These are phyloP conservation scores for Xylophagus ater DNA, from an alignment of 2,888 invertebrate species.

Conservation along the genomic window DNA sequence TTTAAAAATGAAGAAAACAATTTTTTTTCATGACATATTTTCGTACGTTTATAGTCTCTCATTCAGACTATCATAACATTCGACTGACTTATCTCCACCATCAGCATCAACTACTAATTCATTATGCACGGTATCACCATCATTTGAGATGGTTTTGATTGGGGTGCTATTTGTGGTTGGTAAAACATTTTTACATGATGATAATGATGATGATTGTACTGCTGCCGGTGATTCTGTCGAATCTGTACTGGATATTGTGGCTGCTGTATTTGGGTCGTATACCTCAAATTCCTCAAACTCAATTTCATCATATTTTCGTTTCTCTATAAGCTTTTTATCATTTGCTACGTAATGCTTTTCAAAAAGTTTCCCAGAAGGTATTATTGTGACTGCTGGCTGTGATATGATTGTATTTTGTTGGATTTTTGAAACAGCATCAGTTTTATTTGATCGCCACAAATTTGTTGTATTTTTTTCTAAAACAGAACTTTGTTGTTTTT, in stretches of 20 bases:
- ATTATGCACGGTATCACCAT: no score
- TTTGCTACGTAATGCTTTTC: constrained; percentile 53
- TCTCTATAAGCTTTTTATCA: constrained; percentile 48
- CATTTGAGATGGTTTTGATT: no score
- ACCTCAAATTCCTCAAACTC: constrained; percentile 75
- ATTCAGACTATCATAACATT: constrained; percentile 49
- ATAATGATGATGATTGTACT: no score
- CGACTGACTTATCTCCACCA: no score
- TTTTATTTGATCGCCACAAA: constrained; percentile 1
- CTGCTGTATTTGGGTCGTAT: constrained; percentile 42
- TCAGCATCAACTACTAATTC: no score
- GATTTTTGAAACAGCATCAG: neutral
- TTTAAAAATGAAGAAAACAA: no score
- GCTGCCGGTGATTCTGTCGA: no score
- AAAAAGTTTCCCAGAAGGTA: constrained; percentile 34
- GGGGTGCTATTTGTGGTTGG: no score
- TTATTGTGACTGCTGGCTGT: neutral
- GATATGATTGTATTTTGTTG: neutral
- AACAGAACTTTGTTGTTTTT: constrained; percentile 16
- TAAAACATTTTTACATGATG: no score
- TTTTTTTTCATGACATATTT: no score
- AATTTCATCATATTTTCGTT: constrained; percentile 66
- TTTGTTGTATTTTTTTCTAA: no score
- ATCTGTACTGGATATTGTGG: no score
- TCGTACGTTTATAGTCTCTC: constrained; percentile 30